phyloP scores from a whole-genome alignment of 1,140 invertebrate species.

The Agrypnia vestita region DNA sequence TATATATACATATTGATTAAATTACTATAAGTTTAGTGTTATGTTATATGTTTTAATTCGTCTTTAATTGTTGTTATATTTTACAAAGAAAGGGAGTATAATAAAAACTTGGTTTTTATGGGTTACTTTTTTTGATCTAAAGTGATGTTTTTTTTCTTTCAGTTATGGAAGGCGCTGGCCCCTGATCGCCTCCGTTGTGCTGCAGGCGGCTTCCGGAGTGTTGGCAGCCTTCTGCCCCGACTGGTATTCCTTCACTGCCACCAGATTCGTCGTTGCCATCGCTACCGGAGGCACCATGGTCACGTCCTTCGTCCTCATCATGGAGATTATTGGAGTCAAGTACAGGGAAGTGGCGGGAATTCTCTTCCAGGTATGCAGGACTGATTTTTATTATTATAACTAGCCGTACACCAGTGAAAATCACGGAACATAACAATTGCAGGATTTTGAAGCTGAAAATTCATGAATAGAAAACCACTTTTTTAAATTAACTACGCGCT shows the following conservation, averaged over 20 bases:
- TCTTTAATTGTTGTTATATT: no score
- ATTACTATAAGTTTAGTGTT: no score
- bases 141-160: slow-evolving; percentile 59
- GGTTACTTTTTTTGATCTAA: neutral
- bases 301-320: slow-evolving; percentile 82
- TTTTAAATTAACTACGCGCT: no score
- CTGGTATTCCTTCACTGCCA: slow-evolving; percentile 80
- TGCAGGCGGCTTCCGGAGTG: slow-evolving; percentile 79
- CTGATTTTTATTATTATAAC: no score
- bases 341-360: slow-evolving; percentile 82
- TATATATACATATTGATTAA: no score
- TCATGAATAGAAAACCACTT: no score
- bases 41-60: no score
- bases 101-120: no score
- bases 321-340: slow-evolving; percentile 82
- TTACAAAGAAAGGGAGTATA: no score
- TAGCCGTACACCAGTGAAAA: no score
- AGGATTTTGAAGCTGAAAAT: no score
- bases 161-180: slow-evolving; percentile 82
- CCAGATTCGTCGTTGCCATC: slow-evolving; percentile 81
- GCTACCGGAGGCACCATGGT: slow-evolving; percentile 85
- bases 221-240: slow-evolving; percentile 78
- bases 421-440: no score
- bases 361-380: slow-evolving; percentile 78
- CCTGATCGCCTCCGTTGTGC: slow-evolving; percentile 77